Conservation (phyloP, 1,140 invertebrate genomes). For the Caenorhabditis latens region DNA sequence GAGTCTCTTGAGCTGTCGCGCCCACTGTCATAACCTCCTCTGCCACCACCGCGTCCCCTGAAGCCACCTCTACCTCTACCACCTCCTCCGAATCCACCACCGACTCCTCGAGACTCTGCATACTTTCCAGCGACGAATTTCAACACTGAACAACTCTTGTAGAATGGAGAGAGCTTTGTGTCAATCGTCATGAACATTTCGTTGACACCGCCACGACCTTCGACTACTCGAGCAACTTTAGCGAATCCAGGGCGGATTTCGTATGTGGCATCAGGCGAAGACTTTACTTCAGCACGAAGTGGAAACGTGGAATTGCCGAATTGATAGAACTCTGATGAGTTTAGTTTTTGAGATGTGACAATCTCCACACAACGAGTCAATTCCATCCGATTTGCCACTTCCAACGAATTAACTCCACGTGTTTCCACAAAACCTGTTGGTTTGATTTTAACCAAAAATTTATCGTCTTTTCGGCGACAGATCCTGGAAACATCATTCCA, state of each 20-base stretch:
- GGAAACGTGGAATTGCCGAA: conserved; percentile 20
- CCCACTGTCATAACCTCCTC: background rate
- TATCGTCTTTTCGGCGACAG: background rate
- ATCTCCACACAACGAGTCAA: conserved; percentile 17
- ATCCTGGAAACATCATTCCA: background rate
- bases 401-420: background rate
- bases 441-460: background rate
- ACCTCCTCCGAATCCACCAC: background rate
- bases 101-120: background rate
- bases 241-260: conserved; percentile 32
- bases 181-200: conserved; percentile 37
- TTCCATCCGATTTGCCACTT: background rate
- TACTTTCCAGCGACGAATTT: background rate
- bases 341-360: conserved; percentile 8
- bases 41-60: background rate
- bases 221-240: background rate
- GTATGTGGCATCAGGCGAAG: background rate
- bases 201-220: background rate
- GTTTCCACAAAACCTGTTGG: background rate
- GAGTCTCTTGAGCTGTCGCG: background rate
- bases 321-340: conserved; percentile 5
- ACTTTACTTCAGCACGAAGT: background rate
- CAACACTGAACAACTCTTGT: background rate
- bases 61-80: background rate
- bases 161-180: conserved; percentile 4